Percentiles rank a stretch among this genome's conserved stretches.
phyloP scores from a whole-genome alignment of 2,888 invertebrate genomes.

The Dynastes maya region DNA sequence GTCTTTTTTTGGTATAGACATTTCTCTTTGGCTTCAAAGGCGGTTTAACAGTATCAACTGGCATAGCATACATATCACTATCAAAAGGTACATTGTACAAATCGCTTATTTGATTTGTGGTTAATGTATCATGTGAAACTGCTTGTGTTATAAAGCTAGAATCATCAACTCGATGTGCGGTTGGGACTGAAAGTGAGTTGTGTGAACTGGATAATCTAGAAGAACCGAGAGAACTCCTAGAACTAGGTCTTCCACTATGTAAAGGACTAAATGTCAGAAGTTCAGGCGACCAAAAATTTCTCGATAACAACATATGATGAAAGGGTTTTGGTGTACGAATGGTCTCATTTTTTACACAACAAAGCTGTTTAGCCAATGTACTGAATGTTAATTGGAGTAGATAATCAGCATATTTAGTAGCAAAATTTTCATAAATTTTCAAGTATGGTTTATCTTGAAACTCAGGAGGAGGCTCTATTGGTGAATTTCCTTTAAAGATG shows the following conservation, averaged over 20 bases:
- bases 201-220: conserved; percentile 88
- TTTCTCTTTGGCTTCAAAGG: conserved; percentile 71
- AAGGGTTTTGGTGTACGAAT: conserved; percentile 38
- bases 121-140: conserved; percentile 88
- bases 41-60: conserved; percentile 85
- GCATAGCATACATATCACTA: conserved; percentile 90
- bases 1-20: conserved; percentile 67
- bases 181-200: conserved; percentile 82
- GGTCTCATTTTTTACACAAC: conserved; percentile 12
- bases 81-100: conserved; percentile 92
- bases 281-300: conserved; percentile 74
- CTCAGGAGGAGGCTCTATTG: conserved; percentile 89
- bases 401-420: conserved; percentile 47
- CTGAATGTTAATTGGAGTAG: conserved; percentile 39
- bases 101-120: conserved; percentile 85
- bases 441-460: conserved; percentile 79
- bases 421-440: conserved; percentile 46
- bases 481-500: conserved; percentile 74
- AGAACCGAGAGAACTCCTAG: conserved; percentile 84
- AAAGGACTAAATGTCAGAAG: conserved; percentile 77
- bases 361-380: conserved; percentile 31
- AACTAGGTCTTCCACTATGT: conserved; percentile 77
- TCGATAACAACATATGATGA: conserved; percentile 56
- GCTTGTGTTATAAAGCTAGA: conserved; percentile 92
- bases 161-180: conserved; percentile 85